A percentile compares a stretch with the other conserved stretches of the same genome.
Conservation (phyloP, 2,888 invertebrate species). For the Bugulina stolonifera region DNA sequence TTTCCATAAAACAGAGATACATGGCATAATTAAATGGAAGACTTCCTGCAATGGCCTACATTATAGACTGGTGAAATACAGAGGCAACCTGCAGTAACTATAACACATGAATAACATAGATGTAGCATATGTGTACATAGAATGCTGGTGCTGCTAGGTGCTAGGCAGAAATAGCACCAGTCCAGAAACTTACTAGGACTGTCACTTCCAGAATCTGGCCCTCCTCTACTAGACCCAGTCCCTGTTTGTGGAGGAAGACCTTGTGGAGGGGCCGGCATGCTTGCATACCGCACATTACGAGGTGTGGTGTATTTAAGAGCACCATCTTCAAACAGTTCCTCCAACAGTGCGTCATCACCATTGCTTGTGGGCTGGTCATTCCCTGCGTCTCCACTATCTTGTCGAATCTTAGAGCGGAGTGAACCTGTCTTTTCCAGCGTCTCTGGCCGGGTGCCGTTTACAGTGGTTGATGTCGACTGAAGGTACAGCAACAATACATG, state of each 20-base stretch:
- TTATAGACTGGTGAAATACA: too few relatives aligned
- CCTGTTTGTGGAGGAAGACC: not conserved
- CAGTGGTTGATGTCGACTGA: not conserved
- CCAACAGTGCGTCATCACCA: not conserved
- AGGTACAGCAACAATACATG: too few relatives aligned
- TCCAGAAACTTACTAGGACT: not conserved
- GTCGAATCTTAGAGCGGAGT: not conserved
- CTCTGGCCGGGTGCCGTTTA: not conserved
- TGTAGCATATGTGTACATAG: too few relatives aligned
- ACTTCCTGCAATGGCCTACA: too few relatives aligned
- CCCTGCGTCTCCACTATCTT: not conserved
- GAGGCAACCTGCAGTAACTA: too few relatives aligned
- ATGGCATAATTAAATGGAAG: too few relatives aligned
- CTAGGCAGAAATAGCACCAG: too few relatives aligned
- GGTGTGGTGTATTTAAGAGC: slow-evolving; percentile 5
- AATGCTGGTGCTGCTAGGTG: too few relatives aligned
- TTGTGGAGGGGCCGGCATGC: slow-evolving; percentile 4
- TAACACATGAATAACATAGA: too few relatives aligned
- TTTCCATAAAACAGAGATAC: too few relatives aligned
- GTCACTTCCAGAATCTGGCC: not conserved
- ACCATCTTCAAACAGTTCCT: not conserved
- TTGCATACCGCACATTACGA: not conserved
- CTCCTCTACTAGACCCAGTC: not conserved
- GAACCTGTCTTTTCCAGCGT: slow-evolving; percentile 1
- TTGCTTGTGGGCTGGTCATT: not conserved